Base-by-base conservation (phyloP, 2,113 vertebrate genomes). In the Entelurus aequoreus region DNA sequence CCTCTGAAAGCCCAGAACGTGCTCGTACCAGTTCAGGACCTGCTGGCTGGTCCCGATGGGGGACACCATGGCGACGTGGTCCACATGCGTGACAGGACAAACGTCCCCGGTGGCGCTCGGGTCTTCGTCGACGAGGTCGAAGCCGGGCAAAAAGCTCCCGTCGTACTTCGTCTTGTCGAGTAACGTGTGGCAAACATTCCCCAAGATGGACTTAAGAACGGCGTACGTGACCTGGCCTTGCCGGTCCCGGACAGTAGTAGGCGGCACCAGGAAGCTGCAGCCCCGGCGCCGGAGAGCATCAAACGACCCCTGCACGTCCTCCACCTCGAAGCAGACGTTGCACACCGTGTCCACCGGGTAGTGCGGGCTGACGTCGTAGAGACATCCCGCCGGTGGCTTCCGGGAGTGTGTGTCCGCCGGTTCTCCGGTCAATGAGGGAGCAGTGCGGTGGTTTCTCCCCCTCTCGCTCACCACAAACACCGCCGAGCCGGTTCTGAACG, bases 291-390 rank as follows among this genome's bases (percentile, higher is more conserved):
- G 78, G 9, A 99, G 88, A 14, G 4, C 76, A 13, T 44, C 62
- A 76, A 88, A 88, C 44, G 91, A 86, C 19, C 74, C 81, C 0
- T 77, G 82, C 9, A 92, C 90, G 0, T 96, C 85, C 0, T 90
- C 87, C 66, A 95, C 94, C 62, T 98, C 94, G 1, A 97, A 96
- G 68, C 94, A 96, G 77, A 98, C 71, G 0, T 98, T 98, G 65
- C 91, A 91, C 12, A 92, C 96, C 0, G 93, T 95, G 48, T 95
- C 90, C 66, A 95, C 79, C 0, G 86, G 0, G 3, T 90, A 79
- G 3, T 0, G 63, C 0, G 88, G 78, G 7, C 85, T 75, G 51
- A 87, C 50, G 0, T 93, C 93, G 0, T 95, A 98, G 1, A 96
- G 86, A 15, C 87, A 86, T 0, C 54, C 69, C 0, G 0, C 0